Conservation (phyloP, 2,113 vertebrate genomes). For the Nibea coibor region DNA sequence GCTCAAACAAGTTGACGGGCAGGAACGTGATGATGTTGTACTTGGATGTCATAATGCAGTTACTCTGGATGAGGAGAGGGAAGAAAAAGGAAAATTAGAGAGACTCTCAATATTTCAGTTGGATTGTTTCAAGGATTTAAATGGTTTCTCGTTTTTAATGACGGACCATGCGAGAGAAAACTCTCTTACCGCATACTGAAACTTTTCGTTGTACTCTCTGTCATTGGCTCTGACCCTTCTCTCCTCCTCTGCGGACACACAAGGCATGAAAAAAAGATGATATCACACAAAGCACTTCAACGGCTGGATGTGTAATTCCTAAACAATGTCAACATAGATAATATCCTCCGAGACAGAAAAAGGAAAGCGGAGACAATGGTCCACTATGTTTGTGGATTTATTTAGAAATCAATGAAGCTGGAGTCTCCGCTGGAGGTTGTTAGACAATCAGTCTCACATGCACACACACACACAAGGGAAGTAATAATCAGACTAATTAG, state of each 20-base stretch:
- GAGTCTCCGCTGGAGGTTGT: slow-evolving; percentile 17
- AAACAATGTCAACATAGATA: slow-evolving; percentile 1
- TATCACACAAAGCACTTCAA: slow-evolving; percentile 4
- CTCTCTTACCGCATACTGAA: slow-evolving; percentile 92
- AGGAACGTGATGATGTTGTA: slow-evolving; percentile 96
- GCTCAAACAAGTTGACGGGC: slow-evolving; percentile 97
- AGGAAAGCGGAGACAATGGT: slow-evolving; percentile 9
- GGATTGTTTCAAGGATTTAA: background rate
- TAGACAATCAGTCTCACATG: slow-evolving; percentile 5
- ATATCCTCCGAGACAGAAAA: background rate
- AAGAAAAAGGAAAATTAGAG: background rate
- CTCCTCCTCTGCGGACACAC: slow-evolving; percentile 89
- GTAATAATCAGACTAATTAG: background rate
- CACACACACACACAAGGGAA: background rate
- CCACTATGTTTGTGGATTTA: slow-evolving; percentile 15
- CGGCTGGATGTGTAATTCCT: background rate
- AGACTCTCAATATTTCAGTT: background rate
- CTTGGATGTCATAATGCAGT: slow-evolving; percentile 97
- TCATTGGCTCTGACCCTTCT: slow-evolving; percentile 91
- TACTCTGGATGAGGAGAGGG: slow-evolving; percentile 83
- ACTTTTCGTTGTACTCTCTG: slow-evolving; percentile 94
- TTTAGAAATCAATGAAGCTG: slow-evolving; percentile 39
- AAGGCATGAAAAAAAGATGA: slow-evolving; percentile 11
- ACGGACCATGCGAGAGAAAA: background rate
- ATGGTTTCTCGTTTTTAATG: background rate